phyloP scores from a whole-genome alignment of 2,888 invertebrate species.

The Coenonympha glycerion region DNA sequence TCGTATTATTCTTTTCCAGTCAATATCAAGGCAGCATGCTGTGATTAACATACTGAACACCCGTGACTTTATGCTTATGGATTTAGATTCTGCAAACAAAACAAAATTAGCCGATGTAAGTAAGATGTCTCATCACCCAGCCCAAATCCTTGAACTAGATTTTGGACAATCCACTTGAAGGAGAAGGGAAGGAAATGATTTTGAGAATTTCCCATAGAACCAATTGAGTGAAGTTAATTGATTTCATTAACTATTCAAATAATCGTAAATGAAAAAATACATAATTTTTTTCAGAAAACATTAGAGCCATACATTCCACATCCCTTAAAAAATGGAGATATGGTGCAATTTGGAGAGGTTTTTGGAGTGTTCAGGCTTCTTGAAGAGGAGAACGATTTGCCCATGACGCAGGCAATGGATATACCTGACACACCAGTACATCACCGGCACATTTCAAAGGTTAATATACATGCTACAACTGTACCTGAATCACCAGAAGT shows the following conservation, averaged over 20 bases:
- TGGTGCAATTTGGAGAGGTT: slow-evolving; percentile 61
- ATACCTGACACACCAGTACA: slow-evolving; percentile 56
- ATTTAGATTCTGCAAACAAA: slow-evolving; percentile 63
- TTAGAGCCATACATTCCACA: slow-evolving; percentile 57
- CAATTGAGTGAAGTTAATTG: not conserved
- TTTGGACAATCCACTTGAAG: not conserved
- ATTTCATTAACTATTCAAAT: not conserved
- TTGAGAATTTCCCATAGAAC: too few species aligned
- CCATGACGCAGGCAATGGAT: slow-evolving; percentile 61
- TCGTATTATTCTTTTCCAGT: slow-evolving; percentile 54
- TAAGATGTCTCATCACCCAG: too few species aligned
- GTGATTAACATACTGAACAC: slow-evolving; percentile 59
- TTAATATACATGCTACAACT: slow-evolving; percentile 40
- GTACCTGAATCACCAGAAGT: slow-evolving; percentile 67
- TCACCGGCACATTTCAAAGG: slow-evolving; percentile 37
- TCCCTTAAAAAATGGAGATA: slow-evolving; percentile 54
- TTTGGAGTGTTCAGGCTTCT: slow-evolving; percentile 60
- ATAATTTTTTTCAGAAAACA: slow-evolving; percentile 44
- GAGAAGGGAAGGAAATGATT: too few species aligned
- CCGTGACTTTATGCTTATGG: slow-evolving; percentile 60
- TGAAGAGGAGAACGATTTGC: slow-evolving; percentile 52
- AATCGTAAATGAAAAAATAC: not conserved
- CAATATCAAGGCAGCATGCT: slow-evolving; percentile 66
- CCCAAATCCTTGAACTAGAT: too few species aligned
- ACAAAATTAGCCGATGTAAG: slow-evolving; percentile 60